Conservation (phyloP, 2,797 vertebrate genomes). For the Labroides dimidiatus region DNA sequence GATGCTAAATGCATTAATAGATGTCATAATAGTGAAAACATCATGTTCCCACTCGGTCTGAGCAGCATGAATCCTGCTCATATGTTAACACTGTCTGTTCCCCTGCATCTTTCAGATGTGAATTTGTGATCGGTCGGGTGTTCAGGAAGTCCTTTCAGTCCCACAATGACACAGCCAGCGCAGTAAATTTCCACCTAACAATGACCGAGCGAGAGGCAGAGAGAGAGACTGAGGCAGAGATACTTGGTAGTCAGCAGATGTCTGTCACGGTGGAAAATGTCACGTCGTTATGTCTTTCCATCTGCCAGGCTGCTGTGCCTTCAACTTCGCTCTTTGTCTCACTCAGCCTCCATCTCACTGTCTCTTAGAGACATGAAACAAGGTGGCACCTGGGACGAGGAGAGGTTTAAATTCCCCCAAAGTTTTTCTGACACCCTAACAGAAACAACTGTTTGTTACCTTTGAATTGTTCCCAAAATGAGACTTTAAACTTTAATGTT, state of each 20-base stretch:
- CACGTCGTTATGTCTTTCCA: slow-evolving; percentile 50
- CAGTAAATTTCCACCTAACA: slow-evolving; percentile 65
- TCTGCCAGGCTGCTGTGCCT: slow-evolving; percentile 36
- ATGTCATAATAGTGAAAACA: no score
- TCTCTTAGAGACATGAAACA: slow-evolving; percentile 15
- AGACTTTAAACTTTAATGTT: neutral
- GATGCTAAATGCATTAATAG: no score
- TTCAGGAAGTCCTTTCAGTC: neutral
- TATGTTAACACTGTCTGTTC: no score
- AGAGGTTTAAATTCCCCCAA: neutral
- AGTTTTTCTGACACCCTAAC: neutral
- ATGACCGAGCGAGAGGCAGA: neutral
- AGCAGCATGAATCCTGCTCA: no score
- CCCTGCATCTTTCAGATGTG: slow-evolving; percentile 3
- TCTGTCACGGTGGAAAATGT: slow-evolving; percentile 58
- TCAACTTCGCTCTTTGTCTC: slow-evolving; percentile 5
- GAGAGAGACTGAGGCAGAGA: no score
- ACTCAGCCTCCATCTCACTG: slow-evolving; percentile 1
- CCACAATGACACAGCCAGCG: slow-evolving; percentile 21
- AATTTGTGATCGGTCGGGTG: slow-evolving; percentile 4
- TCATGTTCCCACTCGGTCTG: no score
- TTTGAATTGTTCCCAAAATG: neutral
- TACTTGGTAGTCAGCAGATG: slow-evolving; percentile 62
- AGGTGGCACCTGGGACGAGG: neutral
- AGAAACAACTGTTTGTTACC: neutral